Conservation (phyloP, 1,140 invertebrate species). For the Geopemphigus sp. region DNA sequence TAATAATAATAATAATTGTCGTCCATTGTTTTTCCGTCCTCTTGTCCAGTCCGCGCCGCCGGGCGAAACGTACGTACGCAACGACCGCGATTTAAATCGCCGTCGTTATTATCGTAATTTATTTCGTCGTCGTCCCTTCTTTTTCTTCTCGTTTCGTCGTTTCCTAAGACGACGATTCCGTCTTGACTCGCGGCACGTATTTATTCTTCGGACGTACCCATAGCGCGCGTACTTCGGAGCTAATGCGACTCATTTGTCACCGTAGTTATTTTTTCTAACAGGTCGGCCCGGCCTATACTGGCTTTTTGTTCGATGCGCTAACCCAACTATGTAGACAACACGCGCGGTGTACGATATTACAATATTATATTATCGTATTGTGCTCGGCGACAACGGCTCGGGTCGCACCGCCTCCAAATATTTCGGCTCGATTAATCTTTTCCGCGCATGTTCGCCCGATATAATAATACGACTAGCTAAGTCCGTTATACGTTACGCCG, state of each 20-base stretch:
- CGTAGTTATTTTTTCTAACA: not conserved
- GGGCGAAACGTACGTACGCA: not conserved
- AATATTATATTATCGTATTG: no score
- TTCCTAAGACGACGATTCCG: no score
- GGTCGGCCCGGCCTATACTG: not conserved
- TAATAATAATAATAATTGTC: not conserved
- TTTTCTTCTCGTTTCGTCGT: no score
- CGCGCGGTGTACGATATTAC: not conserved
- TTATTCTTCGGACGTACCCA: constrained; percentile 28
- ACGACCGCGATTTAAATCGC: not conserved
- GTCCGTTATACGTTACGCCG: no score
- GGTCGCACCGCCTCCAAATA: not conserved
- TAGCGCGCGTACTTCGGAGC: not conserved
- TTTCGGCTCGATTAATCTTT: not conserved
- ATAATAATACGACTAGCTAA: no score
- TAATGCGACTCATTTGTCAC: constrained; percentile 22
- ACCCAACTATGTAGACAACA: not conserved
- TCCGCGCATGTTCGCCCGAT: not conserved
- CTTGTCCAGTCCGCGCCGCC: not conserved
- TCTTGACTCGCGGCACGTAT: not conserved
- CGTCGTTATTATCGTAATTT: no score
- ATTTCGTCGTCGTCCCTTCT: no score
- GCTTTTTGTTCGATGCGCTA: no score
- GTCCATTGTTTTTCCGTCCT: not conserved
- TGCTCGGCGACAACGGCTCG: no score